Evolutionary conservation across 37 sponge, comb jelly and placozoan genomes (phyloP), one percentile per base, ranked within the genome.

Genomic region (Halichondria panicea): DNA sequence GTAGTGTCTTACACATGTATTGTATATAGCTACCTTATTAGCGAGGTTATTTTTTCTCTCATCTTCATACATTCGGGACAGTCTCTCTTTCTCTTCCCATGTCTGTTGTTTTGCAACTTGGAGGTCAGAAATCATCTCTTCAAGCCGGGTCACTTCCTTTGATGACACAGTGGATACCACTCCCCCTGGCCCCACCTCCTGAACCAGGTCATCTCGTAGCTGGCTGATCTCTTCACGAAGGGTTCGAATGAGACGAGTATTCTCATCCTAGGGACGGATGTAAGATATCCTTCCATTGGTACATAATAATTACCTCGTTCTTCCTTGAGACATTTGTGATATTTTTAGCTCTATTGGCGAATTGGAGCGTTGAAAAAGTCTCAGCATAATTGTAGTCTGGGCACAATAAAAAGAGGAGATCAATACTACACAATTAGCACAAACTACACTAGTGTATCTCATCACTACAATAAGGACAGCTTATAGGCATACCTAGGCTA

Each of bases 331-430:
- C n/a, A 58, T 58, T 58, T 58, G 69, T 68, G 25, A 79, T 79
- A 27, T 79, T 79, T 34, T 79, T 79, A 24, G 80, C 80, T 79
- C 80, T 48, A 42, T 79, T 79, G 22, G 80, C 80, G 70, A 61
- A 79, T 43, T 79, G 69, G 25, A 79, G 56, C 21, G 80, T 79
- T 7, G 69, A 68, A 39, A 79, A 24, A 32, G 80, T 44, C 70
- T 79, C 80, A 8, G 19, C 25, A n/a, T 58, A 58, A 27, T 58
- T 58, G 60, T 21, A 58, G 60, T 58, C 60, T 58, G n/a, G 12
- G n/a, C 19, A n/a, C 25, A n/a, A 25, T 21, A 12, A 58, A 24
- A n/a, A 58, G 8, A n/a, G n/a, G n/a, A n/a, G n/a, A n/a, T n/a
- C n/a, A n/a, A n/a, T n/a, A n/a, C n/a, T n/a, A n/a, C n/a, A 24